A percentile compares a stretch with the other conserved stretches of the same genome.
Evolutionary conservation across 1,140 invertebrate species (phyloP).

Genomic region (Drosophila pandora): DNA sequence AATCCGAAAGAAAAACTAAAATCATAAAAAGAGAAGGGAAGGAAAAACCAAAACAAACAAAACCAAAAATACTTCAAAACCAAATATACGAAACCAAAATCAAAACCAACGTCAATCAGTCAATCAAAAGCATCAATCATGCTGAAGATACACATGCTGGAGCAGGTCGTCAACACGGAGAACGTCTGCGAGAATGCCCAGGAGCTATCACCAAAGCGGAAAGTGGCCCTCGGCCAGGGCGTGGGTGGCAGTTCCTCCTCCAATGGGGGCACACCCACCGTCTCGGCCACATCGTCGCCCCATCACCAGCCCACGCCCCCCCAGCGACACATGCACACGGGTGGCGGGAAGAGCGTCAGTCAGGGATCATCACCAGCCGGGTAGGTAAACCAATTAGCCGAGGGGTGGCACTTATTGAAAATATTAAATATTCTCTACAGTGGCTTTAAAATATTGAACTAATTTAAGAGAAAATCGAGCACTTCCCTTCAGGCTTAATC

Average conservation of each 20-base stretch:
- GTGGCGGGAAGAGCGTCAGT: constrained; percentile 61
- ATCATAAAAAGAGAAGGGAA: constrained; percentile 12
- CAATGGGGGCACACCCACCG: constrained; percentile 64
- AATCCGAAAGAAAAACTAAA: constrained; percentile 32
- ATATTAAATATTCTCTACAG: neutral
- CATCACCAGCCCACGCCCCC: constrained; percentile 75
- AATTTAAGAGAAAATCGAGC: neutral
- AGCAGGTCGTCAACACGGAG: constrained; percentile 72
- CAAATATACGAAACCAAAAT: constrained; percentile 60
- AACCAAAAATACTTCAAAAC: constrained; percentile 49
- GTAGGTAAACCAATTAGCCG: constrained; percentile 43
- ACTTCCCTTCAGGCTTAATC: constrained; percentile 1
- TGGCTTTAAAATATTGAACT: neutral
- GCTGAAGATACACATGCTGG: constrained; percentile 82
- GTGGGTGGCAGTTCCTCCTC: constrained; percentile 59
- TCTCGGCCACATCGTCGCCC: constrained; percentile 73
- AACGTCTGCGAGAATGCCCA: constrained; percentile 66
- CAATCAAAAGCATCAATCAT: constrained; percentile 64
- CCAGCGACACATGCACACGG: constrained; percentile 65
- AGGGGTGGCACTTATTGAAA: neutral
- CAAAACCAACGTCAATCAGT: constrained; percentile 52
- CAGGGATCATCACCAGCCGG: constrained; percentile 80
- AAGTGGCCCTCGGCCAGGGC: constrained; percentile 38
- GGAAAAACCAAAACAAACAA: constrained; percentile 42
- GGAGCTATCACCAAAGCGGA: constrained; percentile 66